phyloP scores from a whole-genome alignment of 1,140 invertebrate species.

The Drosophila asahinai region DNA sequence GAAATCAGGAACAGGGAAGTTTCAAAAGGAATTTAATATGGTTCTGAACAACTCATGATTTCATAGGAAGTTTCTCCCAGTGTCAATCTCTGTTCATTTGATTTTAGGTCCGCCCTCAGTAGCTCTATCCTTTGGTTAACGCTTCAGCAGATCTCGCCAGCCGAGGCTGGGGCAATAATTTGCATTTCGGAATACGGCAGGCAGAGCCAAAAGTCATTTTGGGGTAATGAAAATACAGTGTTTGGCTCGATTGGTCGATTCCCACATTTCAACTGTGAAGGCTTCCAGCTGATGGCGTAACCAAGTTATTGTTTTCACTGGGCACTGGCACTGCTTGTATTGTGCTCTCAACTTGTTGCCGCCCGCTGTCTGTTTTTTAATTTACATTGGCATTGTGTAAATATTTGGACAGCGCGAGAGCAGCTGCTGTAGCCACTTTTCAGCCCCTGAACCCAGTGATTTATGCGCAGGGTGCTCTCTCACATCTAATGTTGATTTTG shows the following conservation, averaged over 20 bases:
- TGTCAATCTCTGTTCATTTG: constrained; percentile 48
- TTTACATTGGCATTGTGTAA: constrained; percentile 83
- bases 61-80: not conserved
- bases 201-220: constrained; percentile 24
- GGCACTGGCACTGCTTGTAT: constrained; percentile 32
- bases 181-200: constrained; percentile 35
- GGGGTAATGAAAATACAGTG: constrained; percentile 17
- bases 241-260: constrained; percentile 4
- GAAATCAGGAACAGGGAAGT: not conserved
- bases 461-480: constrained; percentile 52
- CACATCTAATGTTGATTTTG: constrained; percentile 78
- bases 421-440: constrained; percentile 38
- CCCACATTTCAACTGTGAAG: not conserved
- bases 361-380: constrained; percentile 79
- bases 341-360: constrained; percentile 80
- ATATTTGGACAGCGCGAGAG: constrained; percentile 74
- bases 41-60: too few species aligned
- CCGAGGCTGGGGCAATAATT: constrained; percentile 34
- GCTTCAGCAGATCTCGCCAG: constrained; percentile 38
- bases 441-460: constrained; percentile 52
- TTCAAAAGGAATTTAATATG: too few species aligned
- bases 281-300: constrained; percentile 1
- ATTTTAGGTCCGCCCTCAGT: constrained; percentile 37
- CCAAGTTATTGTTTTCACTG: constrained; percentile 42
- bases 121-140: constrained; percentile 60